Evolutionary conservation across 1,140 invertebrate species (phyloP).

Genomic region (Drosophila leontia): DNA sequence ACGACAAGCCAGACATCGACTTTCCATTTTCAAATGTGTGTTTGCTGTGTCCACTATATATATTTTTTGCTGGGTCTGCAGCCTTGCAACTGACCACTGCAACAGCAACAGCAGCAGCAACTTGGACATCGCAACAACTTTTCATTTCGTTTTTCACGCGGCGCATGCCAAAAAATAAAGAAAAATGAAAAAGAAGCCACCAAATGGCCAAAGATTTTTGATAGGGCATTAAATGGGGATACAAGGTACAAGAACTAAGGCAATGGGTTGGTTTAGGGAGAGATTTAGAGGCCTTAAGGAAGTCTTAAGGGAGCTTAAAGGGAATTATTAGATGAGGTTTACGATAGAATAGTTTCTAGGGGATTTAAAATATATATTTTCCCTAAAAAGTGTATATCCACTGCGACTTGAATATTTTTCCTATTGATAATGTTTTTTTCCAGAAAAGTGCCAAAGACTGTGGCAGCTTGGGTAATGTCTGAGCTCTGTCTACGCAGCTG

Average conservation of each 20-base stretch:
- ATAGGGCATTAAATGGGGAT: slow-evolving; percentile 26
- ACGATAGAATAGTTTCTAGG: too few relatives aligned
- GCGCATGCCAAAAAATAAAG: slow-evolving; percentile 67
- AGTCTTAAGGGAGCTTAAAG: rapidly evolving
- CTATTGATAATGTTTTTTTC: slow-evolving; percentile 37
- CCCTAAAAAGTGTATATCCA: slow-evolving; percentile 26
- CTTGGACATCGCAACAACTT: slow-evolving; percentile 67
- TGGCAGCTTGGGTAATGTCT: slow-evolving; percentile 55
- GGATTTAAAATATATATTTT: not conserved
- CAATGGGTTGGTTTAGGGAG: not conserved
- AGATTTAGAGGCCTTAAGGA: not conserved
- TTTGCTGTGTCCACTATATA: slow-evolving; percentile 19
- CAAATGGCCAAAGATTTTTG: slow-evolving; percentile 48
- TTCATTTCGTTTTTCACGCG: slow-evolving; percentile 80
- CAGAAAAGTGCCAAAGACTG: slow-evolving; percentile 53
- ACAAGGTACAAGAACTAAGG: slow-evolving; percentile 5
- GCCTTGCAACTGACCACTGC: slow-evolving; percentile 57
- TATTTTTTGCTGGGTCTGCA: slow-evolving; percentile 53
- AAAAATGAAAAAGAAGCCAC: slow-evolving; percentile 35
- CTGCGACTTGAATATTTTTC: slow-evolving; percentile 11
- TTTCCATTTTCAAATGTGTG: slow-evolving; percentile 79
- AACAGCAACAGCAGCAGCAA: slow-evolving; percentile 38
- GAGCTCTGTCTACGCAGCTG: slow-evolving; percentile 75
- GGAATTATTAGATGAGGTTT: not conserved
- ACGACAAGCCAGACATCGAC: slow-evolving; percentile 64